Conservation (phyloP, 2,797 vertebrate genomes). For the Pterois miles region DNA sequence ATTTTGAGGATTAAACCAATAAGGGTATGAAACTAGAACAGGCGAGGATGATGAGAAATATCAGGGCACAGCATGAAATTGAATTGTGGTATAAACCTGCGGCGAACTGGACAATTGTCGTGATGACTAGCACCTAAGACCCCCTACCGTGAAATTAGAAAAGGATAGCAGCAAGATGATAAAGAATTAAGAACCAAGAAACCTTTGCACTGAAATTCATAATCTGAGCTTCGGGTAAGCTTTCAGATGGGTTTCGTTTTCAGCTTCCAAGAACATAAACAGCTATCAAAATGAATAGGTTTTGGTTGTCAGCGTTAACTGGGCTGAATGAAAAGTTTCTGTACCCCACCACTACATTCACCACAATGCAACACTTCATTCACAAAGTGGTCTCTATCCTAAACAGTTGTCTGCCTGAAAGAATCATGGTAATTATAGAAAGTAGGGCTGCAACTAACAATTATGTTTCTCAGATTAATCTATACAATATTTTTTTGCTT, state of each 20-base stretch:
- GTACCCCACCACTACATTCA: no score
- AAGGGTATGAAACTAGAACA: neutral
- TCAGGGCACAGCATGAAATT: constrained; percentile 31
- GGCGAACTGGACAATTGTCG: constrained; percentile 6
- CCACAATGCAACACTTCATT: neutral
- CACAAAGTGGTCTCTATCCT: neutral
- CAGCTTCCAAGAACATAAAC: neutral
- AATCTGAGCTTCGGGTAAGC: neutral
- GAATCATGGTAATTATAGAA: neutral
- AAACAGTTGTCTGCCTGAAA: neutral
- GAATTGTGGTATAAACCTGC: constrained; percentile 18
- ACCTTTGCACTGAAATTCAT: neutral
- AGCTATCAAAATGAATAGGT: neutral
- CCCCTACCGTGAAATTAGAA: constrained; percentile 15
- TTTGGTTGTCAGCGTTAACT: neutral
- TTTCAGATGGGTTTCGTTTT: neutral
- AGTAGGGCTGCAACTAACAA: neutral
- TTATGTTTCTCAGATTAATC: no score
- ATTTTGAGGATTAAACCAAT: constrained; percentile 21
- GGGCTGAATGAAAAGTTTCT: neutral
- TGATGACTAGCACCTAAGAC: constrained; percentile 1
- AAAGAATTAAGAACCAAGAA: neutral
- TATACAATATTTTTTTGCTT: no score
- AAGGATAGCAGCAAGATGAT: neutral
- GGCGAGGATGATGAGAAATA: constrained; percentile 10